Evolutionary conservation across 2,888 invertebrate species (phyloP), one percentile per base, ranked within the genome.

Genomic region (Leptopterna dolabrata): DNA sequence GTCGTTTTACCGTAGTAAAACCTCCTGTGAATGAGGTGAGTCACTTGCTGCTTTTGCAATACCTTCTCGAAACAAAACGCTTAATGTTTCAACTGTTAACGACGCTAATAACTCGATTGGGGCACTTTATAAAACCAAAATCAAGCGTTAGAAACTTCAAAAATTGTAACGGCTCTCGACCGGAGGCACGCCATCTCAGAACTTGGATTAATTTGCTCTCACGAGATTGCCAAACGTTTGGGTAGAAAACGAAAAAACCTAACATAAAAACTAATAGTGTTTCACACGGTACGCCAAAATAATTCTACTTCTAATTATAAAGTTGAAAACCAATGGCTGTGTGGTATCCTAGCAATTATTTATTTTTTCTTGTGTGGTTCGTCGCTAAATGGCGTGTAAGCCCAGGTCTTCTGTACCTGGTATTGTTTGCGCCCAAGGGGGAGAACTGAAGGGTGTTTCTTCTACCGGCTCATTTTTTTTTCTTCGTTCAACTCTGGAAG

Each of bases 301-400:
- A 83, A 83, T 36, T 83, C 70, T 30, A 70, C 83, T 83, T 83
- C 70, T 83, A 83, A 83, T 83, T 83, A 83, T 19, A 83, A 70
- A 83, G 41, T 70, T 16, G n/a, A n/a, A 41, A 14, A 27, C 70
- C 24, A 70, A 83, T 19, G 78, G 9, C 45, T 73, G 6, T 78
- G 45, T 36, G 24, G 24, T 19, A 41, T 73, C 45, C 78, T 45
- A 45, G 24, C 43, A 78, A 78, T 78, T 78, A 78, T 78, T 45
- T 78, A 19, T 45, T 19, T 45, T 43, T 45, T 78, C 43, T 43
- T 78, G 78, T 45, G 78, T n/a, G n/a, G n/a, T 78, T 78, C 78
- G 45, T 45, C 78, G 45, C 45, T 78, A 41, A 45, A 78, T 16
- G 16, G 41, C 16, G n/a, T 73, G 70, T 14, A n/a, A 24, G 43